These are phyloP conservation scores for Lutraria rhynchaena DNA, from an alignment of 1,140 invertebrate species.

Conservation along the genomic window DNA sequence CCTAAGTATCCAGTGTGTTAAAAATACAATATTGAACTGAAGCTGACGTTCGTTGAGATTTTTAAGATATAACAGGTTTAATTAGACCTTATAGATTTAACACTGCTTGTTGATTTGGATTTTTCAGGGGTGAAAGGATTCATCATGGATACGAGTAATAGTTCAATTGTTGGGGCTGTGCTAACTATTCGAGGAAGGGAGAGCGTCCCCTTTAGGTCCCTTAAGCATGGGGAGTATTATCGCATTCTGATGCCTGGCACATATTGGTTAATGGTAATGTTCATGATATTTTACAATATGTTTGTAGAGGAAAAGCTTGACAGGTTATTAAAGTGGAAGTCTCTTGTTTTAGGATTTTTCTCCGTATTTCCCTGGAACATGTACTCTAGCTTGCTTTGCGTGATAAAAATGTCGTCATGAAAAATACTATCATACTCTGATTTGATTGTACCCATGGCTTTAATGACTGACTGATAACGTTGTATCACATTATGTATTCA, in stretches of 20 bases:
- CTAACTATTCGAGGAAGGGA: slow-evolving; percentile 34
- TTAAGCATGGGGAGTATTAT: slow-evolving; percentile 23
- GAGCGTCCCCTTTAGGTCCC: slow-evolving; percentile 17
- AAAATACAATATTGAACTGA: no score
- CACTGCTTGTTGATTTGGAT: slow-evolving; percentile 12
- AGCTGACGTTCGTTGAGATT: no score
- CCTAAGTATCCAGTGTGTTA: no score
- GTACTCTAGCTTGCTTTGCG: no score
- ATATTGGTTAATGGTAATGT: no score
- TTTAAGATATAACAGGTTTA: no score
- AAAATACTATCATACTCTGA: background rate
- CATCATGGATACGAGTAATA: background rate
- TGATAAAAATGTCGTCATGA: slow-evolving; percentile 1
- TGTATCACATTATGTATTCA: slow-evolving; percentile 13
- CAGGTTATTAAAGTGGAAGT: background rate
- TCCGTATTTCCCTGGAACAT: no score
- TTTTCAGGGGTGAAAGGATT: slow-evolving; percentile 49
- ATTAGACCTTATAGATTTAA: no score
- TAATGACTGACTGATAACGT: background rate
- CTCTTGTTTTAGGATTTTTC: background rate
- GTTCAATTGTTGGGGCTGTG: slow-evolving; percentile 2
- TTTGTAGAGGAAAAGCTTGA: background rate
- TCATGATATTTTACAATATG: no score
- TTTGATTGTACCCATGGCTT: background rate
- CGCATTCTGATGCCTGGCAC: slow-evolving; percentile 29